A percentile compares a stretch with the other conserved stretches of the same genome.
Evolutionary conservation across 2,113 vertebrate species (phyloP).

Genomic region (Misgurnus anguillicaudatus): DNA sequence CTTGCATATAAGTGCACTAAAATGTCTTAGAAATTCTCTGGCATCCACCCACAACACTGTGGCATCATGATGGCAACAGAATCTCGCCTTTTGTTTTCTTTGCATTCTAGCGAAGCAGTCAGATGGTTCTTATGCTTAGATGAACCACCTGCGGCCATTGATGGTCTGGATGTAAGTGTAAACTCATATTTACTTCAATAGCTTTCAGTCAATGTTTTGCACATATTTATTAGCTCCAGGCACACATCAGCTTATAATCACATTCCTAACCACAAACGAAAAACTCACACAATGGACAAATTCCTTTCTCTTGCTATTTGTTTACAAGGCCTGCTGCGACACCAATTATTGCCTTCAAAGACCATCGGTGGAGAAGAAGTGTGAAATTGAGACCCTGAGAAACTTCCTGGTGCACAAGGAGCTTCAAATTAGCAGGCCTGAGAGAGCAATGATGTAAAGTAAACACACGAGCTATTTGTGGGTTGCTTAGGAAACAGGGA

Average conservation of each 20-base stretch:
- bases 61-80: too few relatives aligned
- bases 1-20: too few relatives aligned
- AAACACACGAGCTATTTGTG: background rate
- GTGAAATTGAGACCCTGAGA: constrained; percentile 79
- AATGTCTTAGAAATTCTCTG: too few relatives aligned
- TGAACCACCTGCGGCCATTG: constrained; percentile 83
- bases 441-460: constrained; percentile 76
- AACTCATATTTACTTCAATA: constrained; percentile 29
- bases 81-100: background rate
- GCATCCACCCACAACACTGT: too few relatives aligned
- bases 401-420: constrained; percentile 78
- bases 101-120: constrained; percentile 76
- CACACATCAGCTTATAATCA: background rate
- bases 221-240: background rate
- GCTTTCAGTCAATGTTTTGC: background rate
- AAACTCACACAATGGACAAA: background rate
- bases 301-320: background rate
- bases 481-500: constrained; percentile 27
- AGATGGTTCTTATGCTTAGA: constrained; percentile 87
- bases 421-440: constrained; percentile 73
- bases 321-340: constrained; percentile 84
- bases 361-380: constrained; percentile 83
- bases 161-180: constrained; percentile 88
- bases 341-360: constrained; percentile 86
- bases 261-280: background rate